A percentile compares a stretch with the other conserved stretches of the same genome.
Conservation (phyloP, 1,140 invertebrate species). For the Euura lappo region DNA sequence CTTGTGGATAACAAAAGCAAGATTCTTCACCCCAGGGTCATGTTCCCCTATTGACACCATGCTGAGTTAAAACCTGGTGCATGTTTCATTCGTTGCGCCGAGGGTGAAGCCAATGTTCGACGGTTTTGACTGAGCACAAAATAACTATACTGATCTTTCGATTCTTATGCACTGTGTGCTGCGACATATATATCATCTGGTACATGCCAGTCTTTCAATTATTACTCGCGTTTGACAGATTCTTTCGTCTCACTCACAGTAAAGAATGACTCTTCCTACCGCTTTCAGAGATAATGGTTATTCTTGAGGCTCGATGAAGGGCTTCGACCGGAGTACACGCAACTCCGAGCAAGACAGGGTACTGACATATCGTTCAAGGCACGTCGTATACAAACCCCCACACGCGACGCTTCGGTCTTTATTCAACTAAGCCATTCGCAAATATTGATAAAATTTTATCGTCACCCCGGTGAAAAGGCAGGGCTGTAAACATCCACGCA, state of each 20-base stretch:
- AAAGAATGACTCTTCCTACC: not conserved
- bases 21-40: not conserved
- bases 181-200: no score
- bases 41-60: not conserved
- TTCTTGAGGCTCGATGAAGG: not conserved
- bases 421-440: not conserved
- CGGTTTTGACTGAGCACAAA: no score
- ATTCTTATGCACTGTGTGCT: no score
- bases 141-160: no score
- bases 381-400: not conserved
- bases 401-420: not conserved
- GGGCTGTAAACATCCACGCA: no score
- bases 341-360: not conserved
- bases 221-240: no score
- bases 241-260: no score
- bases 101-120: no score
- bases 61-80: no score
- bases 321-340: not conserved
- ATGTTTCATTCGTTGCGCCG: no score
- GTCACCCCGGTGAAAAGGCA: not conserved
- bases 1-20: not conserved
- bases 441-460: constrained; percentile 6
- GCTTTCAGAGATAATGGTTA: not conserved
- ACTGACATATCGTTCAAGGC: not conserved
- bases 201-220: no score